Conservation (phyloP, 2,888 invertebrate species). For the Piscicola geometra region DNA sequence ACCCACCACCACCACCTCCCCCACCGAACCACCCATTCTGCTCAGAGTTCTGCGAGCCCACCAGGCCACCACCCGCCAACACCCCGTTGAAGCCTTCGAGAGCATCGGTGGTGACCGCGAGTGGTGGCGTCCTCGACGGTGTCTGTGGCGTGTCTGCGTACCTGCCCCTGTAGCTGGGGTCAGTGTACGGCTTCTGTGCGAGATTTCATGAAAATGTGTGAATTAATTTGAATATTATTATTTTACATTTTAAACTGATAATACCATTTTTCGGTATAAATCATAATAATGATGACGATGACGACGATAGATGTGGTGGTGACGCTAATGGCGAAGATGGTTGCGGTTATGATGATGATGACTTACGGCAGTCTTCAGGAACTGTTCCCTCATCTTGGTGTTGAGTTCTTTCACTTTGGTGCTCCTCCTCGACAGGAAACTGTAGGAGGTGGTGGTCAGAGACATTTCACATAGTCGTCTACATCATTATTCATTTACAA, state of each 20-base stretch:
- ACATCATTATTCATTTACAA: too few relatives aligned
- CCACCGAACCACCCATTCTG: not conserved
- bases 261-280: too few relatives aligned
- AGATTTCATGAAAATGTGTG: too few relatives aligned
- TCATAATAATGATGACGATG: not conserved
- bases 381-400: not conserved
- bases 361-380: not conserved
- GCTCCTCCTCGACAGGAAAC: slow-evolving; percentile 20
- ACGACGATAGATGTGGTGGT: too few relatives aligned
- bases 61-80: not conserved
- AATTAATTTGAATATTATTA: too few relatives aligned
- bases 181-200: not conserved
- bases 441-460: too few relatives aligned
- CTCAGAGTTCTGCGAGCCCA: not conserved
- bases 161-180: not conserved
- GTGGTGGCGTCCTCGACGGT: not conserved
- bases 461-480: too few relatives aligned
- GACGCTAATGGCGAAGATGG: not conserved
- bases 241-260: too few relatives aligned
- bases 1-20: not conserved
- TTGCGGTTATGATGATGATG: not conserved
- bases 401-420: not conserved
- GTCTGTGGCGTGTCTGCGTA: not conserved
- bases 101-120: too few relatives aligned
- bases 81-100: not conserved